Percentiles rank a stretch among this genome's conserved stretches.
These are phyloP conservation scores for Turritopsis rubra DNA, from an alignment of 30 jellyfish, hydroid and myxozoan genomes.

Conservation along the genomic window DNA sequence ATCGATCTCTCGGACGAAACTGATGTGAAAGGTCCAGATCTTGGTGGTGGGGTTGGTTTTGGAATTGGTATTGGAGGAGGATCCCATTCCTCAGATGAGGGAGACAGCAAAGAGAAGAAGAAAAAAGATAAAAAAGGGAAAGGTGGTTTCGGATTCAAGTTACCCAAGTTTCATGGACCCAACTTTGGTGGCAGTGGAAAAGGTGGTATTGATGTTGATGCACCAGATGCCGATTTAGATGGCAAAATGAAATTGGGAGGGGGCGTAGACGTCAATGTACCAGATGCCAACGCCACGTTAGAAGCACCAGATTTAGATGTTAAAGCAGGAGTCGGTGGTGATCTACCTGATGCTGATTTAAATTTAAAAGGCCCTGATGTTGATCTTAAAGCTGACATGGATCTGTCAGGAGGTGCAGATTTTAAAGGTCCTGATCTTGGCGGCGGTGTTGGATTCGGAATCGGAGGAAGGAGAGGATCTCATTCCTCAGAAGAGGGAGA, in stretches of 20 bases:
- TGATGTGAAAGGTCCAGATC: constrained; percentile 24
- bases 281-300: neutral
- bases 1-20: constrained; percentile 18
- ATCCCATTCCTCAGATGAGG: constrained; percentile 7
- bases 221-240: too few species aligned
- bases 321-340: too few species aligned
- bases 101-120: neutral
- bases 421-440: neutral
- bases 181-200: constrained; percentile 25
- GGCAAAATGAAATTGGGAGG: neutral
- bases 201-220: too few species aligned
- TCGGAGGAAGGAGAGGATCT: constrained; percentile 11
- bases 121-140: neutral
- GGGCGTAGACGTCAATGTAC: too few species aligned
- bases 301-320: neutral
- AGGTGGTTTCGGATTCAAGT: constrained; percentile 31
- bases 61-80: neutral
- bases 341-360: neutral
- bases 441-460: neutral
- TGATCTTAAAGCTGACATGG: neutral
- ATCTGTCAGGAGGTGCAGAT: neutral
- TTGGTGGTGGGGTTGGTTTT: constrained; percentile 7
- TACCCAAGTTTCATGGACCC: constrained; percentile 12
- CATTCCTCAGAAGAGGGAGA: constrained; percentile 12
- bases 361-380: neutral